phyloP scores from a whole-genome alignment of 2,113 vertebrate genomes.

The Solenodon paradoxus region DNA sequence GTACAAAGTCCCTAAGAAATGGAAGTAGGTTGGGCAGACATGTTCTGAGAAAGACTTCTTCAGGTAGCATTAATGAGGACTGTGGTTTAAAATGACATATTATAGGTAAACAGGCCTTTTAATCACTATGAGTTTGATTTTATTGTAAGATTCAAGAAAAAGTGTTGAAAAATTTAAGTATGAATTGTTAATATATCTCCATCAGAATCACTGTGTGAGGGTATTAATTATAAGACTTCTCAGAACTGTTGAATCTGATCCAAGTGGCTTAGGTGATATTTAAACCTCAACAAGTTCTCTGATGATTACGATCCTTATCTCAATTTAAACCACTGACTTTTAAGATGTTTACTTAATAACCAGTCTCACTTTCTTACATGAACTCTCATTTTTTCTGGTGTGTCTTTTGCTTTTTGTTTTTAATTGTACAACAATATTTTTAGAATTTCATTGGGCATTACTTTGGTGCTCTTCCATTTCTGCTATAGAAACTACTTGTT shows the following conservation, averaged over 20 bases:
- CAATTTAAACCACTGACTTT: background rate
- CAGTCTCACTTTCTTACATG: background rate
- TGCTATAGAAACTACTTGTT: background rate
- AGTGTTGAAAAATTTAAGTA: background rate
- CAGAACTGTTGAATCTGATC: background rate
- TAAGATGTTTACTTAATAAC: background rate
- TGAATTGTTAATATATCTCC: background rate
- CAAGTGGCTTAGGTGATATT: background rate
- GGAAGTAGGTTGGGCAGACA: background rate
- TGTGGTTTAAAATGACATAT: background rate
- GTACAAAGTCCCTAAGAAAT: background rate
- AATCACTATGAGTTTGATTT: background rate
- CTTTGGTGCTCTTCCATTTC: slow-evolving; percentile 33
- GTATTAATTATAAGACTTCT: background rate
- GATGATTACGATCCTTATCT: background rate
- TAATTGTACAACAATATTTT: background rate
- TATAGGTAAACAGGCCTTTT: background rate
- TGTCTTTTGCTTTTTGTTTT: background rate
- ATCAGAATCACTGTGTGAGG: background rate
- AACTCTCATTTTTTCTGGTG: background rate
- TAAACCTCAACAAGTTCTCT: background rate
- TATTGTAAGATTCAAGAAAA: background rate
- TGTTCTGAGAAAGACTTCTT: background rate
- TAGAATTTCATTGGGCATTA: background rate
- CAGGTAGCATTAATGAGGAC: background rate